A percentile compares a stretch with the other conserved stretches of the same genome.
Evolutionary conservation across 2,888 invertebrate species (phyloP).

Genomic region (Dolichopus griseipennis): DNA sequence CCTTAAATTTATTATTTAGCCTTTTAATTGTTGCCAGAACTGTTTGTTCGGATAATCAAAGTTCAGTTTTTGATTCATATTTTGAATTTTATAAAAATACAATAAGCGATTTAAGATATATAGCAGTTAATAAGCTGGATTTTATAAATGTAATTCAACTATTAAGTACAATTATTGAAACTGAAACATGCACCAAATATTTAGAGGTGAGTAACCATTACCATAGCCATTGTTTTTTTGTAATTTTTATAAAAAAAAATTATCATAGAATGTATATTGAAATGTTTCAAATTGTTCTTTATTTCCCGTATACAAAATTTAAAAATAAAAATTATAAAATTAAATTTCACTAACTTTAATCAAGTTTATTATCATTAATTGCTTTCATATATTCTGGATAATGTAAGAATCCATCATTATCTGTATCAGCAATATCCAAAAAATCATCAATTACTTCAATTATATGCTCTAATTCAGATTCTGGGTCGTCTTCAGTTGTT

Average conservation of each 20-base stretch:
- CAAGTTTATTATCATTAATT: conserved; percentile 21
- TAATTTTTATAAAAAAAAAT: too few relatives aligned
- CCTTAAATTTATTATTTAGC: not conserved
- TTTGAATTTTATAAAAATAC: not conserved
- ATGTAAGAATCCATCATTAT: conserved; percentile 77
- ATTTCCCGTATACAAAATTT: not conserved
- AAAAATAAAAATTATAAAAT: not conserved
- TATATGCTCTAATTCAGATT: conserved; percentile 36
- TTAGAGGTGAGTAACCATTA: not conserved
- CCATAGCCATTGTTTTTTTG: too few relatives aligned
- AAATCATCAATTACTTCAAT: conserved; percentile 75
- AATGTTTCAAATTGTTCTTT: not conserved
- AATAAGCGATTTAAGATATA: not conserved
- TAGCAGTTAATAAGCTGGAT: not conserved
- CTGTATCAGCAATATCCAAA: conserved; percentile 69
- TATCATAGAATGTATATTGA: too few relatives aligned
- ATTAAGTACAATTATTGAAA: not conserved
- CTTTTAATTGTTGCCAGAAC: not conserved
- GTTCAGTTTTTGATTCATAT: not conserved
- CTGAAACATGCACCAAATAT: not conserved
- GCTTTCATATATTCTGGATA: conserved; percentile 67
- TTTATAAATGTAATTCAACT: not conserved
- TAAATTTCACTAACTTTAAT: not conserved
- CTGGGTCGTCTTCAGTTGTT: conserved; percentile 31
- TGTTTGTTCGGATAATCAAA: not conserved